Evolutionary conservation across 2,797 vertebrate species (phyloP), one percentile per base, ranked within the genome.

Genomic region (Falco novaeseelandiae): DNA sequence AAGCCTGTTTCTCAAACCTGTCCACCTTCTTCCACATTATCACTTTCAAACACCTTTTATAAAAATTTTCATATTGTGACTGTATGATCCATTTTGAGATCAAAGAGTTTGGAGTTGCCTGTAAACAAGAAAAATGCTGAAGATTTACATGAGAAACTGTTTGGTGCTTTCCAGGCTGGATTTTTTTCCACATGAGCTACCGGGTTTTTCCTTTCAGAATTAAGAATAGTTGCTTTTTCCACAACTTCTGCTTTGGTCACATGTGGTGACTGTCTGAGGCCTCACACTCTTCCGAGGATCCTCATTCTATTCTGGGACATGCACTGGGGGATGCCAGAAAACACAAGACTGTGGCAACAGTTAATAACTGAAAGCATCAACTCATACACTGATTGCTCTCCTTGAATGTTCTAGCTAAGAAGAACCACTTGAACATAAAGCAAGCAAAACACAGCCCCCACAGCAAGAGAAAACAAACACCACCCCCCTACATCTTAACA

Each of bases 241-340:
- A 55, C 78, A 87, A 34, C 89, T 97, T 96, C 95, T 92, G 90
- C 93, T 96, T 95, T 81, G 71, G 87, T 93, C 92, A 87, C 74
- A 70, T 70, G 90, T 27, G 57, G 71, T 54, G 32, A 80, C n/a
- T 1, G 20, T 40, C 49, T 32, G 71, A 83, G 42, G 69, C 7
- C 44, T 73, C 70, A 87, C 0, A 0, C 16, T 62, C 20, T 84
- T 90, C 0, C 1, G 57, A 87, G 67, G 55, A 95, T 96, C 88
- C 94, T 90, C 78, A 58, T 97, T 97, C 81, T 96, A 67, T 95
- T 93, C 32, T 77, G 59, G 81, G 89, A 82, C 51, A 44, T 0
- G 0, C 6, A 61, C 22, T 49, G 19, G 7, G 19, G 32, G 20
- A 51, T 18, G 71, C 36, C 18, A 70, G 49, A 69, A 89, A 71